Conservation (phyloP, 2,797 vertebrate species). For the Pseudochirops cupreus region DNA sequence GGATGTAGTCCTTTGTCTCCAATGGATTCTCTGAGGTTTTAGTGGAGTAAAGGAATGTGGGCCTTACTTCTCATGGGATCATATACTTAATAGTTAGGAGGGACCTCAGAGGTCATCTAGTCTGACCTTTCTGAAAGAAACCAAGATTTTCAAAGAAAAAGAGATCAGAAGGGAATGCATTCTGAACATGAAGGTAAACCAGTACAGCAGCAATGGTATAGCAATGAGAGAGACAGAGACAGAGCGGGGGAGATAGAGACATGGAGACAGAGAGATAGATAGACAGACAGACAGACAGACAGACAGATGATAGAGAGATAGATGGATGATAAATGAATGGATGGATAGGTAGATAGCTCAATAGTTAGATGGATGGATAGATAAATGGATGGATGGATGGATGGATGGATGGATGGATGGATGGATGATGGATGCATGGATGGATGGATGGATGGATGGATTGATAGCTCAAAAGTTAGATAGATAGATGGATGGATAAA, state of each 20-base stretch:
- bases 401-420: neutral
- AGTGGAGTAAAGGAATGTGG: neutral
- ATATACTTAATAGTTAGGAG: neutral
- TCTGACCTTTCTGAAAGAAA: neutral
- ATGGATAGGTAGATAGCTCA: too few relatives aligned
- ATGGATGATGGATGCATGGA: neutral
- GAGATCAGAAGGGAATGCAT: neutral
- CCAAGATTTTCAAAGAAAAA: neutral
- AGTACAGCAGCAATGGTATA: neutral
- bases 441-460: too few relatives aligned
- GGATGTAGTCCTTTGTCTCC: neutral
- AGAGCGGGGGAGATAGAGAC: too few relatives aligned
- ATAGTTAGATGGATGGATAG: too few relatives aligned
- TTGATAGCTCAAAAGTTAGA: too few relatives aligned
- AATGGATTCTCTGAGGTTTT: neutral
- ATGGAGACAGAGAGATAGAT: too few relatives aligned
- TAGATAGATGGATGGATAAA: too few relatives aligned
- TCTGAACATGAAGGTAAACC: neutral
- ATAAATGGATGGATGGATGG: too few relatives aligned
- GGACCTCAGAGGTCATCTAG: neutral
- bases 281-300: too few relatives aligned
- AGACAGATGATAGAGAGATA: too few relatives aligned
- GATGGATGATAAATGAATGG: too few relatives aligned
- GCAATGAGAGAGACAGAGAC: neutral
- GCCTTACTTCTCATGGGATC: neutral